Evolutionary conservation across 2,888 invertebrate genomes (phyloP).

Genomic region (Sepioteuthis lessoniana): DNA sequence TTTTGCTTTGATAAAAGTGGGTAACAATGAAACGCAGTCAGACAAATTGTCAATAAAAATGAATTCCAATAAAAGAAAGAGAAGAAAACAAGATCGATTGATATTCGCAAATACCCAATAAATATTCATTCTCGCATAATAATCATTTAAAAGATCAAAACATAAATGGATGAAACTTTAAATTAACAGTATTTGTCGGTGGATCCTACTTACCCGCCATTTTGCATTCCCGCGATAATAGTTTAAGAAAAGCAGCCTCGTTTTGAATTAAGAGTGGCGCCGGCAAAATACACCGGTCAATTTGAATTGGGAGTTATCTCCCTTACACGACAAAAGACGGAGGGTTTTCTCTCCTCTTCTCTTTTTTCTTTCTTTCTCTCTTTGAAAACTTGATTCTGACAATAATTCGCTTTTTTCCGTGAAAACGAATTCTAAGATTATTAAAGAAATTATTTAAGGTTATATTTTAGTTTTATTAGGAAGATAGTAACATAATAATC

Average conservation of each 20-base stretch:
- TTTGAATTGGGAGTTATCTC: slow-evolving; percentile 6
- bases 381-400: too few species aligned
- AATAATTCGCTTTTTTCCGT: too few species aligned
- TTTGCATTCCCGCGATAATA: slow-evolving; percentile 50
- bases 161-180: background rate
- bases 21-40: background rate
- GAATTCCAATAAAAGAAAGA: background rate
- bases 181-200: background rate
- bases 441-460: too few species aligned
- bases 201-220: slow-evolving; percentile 50
- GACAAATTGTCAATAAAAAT: background rate
- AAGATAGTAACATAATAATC: too few species aligned
- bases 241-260: slow-evolving; percentile 45
- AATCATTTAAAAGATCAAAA: background rate
- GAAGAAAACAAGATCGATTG: background rate
- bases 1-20: too few species aligned
- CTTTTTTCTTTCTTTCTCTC: background rate
- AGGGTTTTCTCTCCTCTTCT: background rate
- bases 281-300: background rate
- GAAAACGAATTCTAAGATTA: too few species aligned
- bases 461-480: too few species aligned
- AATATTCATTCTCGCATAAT: background rate
- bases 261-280: background rate
- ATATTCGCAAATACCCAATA: background rate
- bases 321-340: background rate